phyloP scores from a whole-genome alignment of 2,113 vertebrate genomes.

The Callaeas wilsoni region DNA sequence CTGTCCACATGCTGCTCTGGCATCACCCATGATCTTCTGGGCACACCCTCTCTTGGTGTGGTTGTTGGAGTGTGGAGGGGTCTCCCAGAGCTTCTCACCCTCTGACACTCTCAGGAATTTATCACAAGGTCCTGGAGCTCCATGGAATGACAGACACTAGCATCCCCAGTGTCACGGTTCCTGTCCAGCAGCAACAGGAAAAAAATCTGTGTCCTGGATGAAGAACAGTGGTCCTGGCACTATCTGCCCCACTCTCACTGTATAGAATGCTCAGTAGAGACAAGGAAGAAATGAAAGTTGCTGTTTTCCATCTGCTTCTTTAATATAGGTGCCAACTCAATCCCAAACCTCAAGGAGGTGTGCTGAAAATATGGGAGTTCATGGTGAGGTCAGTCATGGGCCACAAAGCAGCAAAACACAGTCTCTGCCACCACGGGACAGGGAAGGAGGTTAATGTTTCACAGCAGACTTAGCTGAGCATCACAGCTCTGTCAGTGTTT shows the following conservation, averaged over 20 bases:
- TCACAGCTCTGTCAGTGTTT: slow-evolving; percentile 10
- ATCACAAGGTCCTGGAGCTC: neutral
- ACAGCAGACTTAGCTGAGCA: neutral
- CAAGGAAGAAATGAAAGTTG: neutral
- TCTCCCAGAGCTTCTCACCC: neutral
- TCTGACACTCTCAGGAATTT: neutral
- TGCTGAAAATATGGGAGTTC: neutral
- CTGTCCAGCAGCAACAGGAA: neutral
- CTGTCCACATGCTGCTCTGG: neutral
- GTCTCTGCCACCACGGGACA: neutral
- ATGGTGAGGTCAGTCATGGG: neutral
- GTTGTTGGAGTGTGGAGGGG: neutral
- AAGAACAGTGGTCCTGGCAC: neutral
- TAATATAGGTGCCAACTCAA: neutral
- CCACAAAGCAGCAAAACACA: neutral
- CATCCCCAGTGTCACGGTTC: neutral
- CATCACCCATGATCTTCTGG: neutral
- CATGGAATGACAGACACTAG: accelerated
- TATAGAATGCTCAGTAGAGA: neutral
- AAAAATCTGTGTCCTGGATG: neutral
- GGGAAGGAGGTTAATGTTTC: slow-evolving; percentile 37
- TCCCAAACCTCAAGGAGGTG: neutral
- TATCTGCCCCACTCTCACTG: neutral
- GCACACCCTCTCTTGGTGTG: neutral
- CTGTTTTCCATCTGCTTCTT: neutral